Base-by-base conservation (phyloP, 1,140 invertebrate genomes). In the Drosophila lini region DNA sequence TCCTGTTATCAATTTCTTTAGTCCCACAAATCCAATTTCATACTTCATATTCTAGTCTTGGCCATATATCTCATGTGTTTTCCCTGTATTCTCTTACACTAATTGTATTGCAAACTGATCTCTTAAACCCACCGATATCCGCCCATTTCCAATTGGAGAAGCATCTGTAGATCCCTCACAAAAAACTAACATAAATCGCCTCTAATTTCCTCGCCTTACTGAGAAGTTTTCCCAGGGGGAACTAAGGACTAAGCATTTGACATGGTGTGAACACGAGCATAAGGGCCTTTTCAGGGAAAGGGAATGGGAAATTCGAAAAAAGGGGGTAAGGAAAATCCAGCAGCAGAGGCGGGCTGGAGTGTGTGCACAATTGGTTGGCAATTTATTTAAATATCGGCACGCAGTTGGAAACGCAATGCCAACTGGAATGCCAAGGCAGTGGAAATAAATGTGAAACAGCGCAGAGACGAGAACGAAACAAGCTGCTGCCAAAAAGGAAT, bases 371-470 rank as follows among this genome's bases (percentile, higher is more conserved):
- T 88, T 89, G 83, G 83, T 83, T 86, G 83, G 80, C 83, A 86
- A 88, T 88, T 88, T 88, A 88, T 88, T 88, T 89, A 89, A 89
- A 88, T 88, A 88, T 88, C 83, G 83, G 83, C 83, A 89, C 76
- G 76, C 83, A 89, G 84, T 83, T 89, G 76, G 83, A 36, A 82
- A 80, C 83, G 80, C 83, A 86, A 80, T 88, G 83, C 80, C 83
- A 88, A 88, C 80, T 88, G 84, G 83, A 88, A 88, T 88, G 79
- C 73, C 61, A 88, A 74, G 83, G 55, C 83, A 77, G 70, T 60
- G 59, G 56, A 59, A 79, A 77, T 74, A 75, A 71, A 81, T 65
- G 62, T 55, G 75, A 75, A 75, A 78, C 58, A 71, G 53, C 77
- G 16, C 28, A 61, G 38, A 55, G 58, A 57, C 79, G 56, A 60